phyloP scores from a whole-genome alignment of 2,113 vertebrate species.

The Helogale parvula region DNA sequence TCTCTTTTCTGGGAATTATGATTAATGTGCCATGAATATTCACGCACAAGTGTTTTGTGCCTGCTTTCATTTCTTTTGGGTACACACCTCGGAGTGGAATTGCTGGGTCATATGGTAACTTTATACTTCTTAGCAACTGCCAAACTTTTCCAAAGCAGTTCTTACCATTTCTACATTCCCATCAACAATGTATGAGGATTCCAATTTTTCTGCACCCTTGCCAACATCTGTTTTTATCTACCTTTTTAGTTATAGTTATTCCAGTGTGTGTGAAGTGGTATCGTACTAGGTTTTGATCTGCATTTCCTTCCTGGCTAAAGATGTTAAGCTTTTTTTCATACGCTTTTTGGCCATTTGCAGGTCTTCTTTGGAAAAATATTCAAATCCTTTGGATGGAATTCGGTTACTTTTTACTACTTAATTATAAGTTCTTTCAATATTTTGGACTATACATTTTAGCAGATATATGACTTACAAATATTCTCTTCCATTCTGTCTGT shows the following conservation, averaged over 20 bases:
- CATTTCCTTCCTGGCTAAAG: background rate
- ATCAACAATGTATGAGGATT: background rate
- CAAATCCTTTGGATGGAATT: background rate
- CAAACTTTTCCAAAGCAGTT: background rate
- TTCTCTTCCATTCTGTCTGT: background rate
- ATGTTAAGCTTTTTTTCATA: background rate
- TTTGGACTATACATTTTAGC: background rate
- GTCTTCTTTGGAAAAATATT: background rate
- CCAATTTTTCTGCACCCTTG: background rate
- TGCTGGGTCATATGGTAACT: background rate
- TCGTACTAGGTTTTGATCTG: background rate
- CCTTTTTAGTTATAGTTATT: background rate
- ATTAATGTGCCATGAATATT: background rate
- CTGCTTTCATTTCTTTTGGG: background rate
- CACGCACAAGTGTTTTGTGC: background rate
- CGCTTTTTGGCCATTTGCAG: background rate
- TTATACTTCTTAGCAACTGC: background rate
- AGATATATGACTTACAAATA: background rate
- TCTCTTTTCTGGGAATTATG: background rate
- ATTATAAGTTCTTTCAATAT: background rate
- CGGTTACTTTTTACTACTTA: background rate
- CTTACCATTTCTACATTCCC: background rate
- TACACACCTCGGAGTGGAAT: background rate
- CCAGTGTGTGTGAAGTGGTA: background rate
- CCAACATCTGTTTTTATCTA: background rate